These are phyloP conservation scores for Phocoena phocoena DNA, from an alignment of 2,113 vertebrate genomes.

Conservation along the genomic window DNA sequence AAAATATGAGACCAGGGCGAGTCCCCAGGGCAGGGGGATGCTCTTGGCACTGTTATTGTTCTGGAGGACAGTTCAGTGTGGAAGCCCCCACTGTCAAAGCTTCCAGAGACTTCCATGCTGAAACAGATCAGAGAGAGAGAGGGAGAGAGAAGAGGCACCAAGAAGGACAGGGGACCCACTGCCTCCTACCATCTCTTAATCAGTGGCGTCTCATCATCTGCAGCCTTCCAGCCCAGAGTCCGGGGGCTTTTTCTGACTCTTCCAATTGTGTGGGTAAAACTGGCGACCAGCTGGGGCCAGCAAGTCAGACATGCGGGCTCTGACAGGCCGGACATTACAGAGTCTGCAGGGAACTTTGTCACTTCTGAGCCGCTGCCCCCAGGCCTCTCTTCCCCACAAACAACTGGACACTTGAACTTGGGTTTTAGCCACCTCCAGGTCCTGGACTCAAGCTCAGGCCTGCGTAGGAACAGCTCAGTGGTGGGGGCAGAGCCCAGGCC, in stretches of 20 bases:
- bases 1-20: background rate
- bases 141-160: background rate
- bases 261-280: background rate
- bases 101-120: background rate
- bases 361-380: background rate
- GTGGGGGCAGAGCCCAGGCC: background rate
- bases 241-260: background rate
- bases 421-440: background rate
- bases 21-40: background rate
- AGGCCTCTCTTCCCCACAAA: background rate
- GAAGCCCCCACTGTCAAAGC: background rate
- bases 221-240: background rate
- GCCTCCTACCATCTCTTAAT: background rate
- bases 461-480: background rate
- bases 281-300: background rate
- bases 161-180: background rate
- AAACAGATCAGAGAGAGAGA: background rate
- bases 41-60: background rate
- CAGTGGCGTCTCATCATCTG: rapidly evolving
- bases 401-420: background rate
- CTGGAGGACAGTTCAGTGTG: background rate
- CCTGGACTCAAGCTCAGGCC: background rate
- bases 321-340: rapidly evolving
- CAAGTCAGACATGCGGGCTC: background rate
- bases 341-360: background rate